A percentile compares a stretch with the other conserved stretches of the same genome.
Evolutionary conservation across 2,113 vertebrate species (phyloP).

Genomic region (Aldabrachelys gigantea): DNA sequence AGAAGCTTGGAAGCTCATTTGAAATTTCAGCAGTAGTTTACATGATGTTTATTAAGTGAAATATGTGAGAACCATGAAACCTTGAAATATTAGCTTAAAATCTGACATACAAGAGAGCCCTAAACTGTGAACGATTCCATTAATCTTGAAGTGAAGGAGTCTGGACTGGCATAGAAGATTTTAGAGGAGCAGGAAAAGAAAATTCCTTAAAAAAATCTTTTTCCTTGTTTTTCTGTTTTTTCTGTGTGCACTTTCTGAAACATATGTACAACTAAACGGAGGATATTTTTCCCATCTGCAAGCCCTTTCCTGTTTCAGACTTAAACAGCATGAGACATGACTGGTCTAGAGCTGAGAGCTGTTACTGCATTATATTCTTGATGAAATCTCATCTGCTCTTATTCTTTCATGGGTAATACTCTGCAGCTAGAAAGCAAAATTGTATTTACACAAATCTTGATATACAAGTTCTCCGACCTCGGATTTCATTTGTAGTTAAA

Average conservation of each 20-base stretch:
- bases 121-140: background rate
- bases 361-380: background rate
- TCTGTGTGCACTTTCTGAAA: rapidly evolving
- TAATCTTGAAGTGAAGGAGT: background rate
- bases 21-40: background rate
- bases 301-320: background rate
- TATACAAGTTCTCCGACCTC: background rate
- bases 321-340: background rate
- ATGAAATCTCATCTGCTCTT: background rate
- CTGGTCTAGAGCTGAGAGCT: background rate
- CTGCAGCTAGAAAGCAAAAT: background rate
- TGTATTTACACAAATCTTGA: background rate
- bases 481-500: background rate
- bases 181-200: background rate
- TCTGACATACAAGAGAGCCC: background rate
- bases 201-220: background rate
- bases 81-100: background rate
- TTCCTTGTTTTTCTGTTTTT: background rate
- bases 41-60: background rate
- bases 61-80: background rate
- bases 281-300: background rate
- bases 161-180: background rate
- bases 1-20: background rate
- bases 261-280: background rate
- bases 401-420: background rate